Base-by-base conservation (phyloP, 2,888 invertebrate genomes). In the Penaeus monodon region DNA sequence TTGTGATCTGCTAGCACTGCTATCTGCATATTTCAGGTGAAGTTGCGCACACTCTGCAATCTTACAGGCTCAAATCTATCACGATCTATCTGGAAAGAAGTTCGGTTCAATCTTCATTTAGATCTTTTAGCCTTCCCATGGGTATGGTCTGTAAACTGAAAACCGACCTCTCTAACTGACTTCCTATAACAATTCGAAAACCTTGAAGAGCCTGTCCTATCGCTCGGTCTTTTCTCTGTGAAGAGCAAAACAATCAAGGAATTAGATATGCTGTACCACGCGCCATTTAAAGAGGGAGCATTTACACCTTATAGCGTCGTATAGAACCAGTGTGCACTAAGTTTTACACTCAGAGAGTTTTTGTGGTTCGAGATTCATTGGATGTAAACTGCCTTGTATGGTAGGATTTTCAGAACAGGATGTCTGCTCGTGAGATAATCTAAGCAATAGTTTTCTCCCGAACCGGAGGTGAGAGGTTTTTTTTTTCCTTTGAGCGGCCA, bases 371-470 rank as follows among this genome's bases (percentile, higher is more conserved):
- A 64, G 20, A 65, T 33, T 38, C 22, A 24, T 29, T 80, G 65
- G 81, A 86, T 14, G 65, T n/a, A n/a, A n/a, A n/a, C n/a, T n/a
- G n/a, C n/a, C n/a, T n/a, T n/a, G n/a, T 85, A 76, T 0, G 76
- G 66, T 1, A 86, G 63, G 76, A 29, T n/a, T 68, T 86, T 81
- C 22, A 65, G n/a, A n/a, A 6, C 78, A 49, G 33, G 10, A 82
- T 83, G 27, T 83, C 65, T 20, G 63, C 87, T 12, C 78, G 27
- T 20, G 83, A 44, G 73, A n/a, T n/a, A 83, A 83, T n/a, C 82
- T 78, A 20, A 83, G 65, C 27, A 78, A 63, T 4, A 77, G 49
- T 2, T 68, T 73, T 87, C 73, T 7, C 64, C 83, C 8, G n/a
- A n/a, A 87, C 73, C 22, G n/a, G 66, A 78, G 29, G 83, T 68